Conservation (phyloP, 2,888 invertebrate genomes). For the Baronia brevicornis region DNA sequence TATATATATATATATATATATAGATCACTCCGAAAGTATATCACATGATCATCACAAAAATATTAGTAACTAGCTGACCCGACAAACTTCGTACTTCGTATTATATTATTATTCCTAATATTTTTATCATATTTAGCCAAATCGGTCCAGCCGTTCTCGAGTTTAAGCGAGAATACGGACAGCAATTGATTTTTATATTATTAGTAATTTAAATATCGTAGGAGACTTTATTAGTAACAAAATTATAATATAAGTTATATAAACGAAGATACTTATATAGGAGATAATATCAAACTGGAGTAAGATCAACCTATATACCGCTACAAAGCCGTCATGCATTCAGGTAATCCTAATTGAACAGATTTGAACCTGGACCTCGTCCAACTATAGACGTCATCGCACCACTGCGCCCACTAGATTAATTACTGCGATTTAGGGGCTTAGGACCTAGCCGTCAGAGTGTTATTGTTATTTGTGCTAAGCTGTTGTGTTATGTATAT, state of each 20-base stretch:
- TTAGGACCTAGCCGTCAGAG: slow-evolving; percentile 4
- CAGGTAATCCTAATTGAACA: slow-evolving; percentile 36
- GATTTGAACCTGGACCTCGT: slow-evolving; percentile 33
- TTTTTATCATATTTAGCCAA: no score
- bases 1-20: no score
- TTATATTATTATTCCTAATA: no score
- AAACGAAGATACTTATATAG: not conserved
- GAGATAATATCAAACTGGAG: no score
- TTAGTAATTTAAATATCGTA: not conserved
- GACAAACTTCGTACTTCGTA: no score
- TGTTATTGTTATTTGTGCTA: not conserved
- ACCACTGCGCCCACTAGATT: slow-evolving; percentile 25
- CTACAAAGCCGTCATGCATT: slow-evolving; percentile 14
- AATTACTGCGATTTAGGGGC: slow-evolving; percentile 29
- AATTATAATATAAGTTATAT: not conserved
- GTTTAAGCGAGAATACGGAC: no score
- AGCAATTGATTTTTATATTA: no score
- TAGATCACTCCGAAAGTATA: no score
- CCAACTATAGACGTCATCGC: slow-evolving; percentile 31
- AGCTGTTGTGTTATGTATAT: not conserved
- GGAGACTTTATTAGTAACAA: not conserved
- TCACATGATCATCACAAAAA: no score
- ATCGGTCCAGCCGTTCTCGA: no score
- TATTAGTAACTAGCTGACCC: no score
- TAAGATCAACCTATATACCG: slow-evolving; percentile 8